Conservation (phyloP, 2,888 invertebrate species). For the Platerodrilus igneus region DNA sequence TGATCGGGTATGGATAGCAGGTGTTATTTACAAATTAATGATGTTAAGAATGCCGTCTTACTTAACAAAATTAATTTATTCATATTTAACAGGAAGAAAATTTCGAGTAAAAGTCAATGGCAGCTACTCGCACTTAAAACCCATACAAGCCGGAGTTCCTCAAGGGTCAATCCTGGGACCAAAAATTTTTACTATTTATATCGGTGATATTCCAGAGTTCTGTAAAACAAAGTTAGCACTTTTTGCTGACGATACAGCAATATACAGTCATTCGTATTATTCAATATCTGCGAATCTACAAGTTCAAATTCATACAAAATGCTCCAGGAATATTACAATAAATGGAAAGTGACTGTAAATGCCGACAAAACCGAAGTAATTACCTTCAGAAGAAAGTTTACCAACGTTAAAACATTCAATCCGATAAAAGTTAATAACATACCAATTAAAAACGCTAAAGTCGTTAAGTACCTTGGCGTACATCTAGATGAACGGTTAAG, state of each 20-base stretch:
- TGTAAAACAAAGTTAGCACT: slow-evolving; percentile 16
- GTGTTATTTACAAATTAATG: slow-evolving; percentile 35
- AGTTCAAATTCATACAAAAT: slow-evolving; percentile 23
- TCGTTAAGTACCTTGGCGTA: no score
- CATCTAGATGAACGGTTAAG: no score
- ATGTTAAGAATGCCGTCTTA: slow-evolving; percentile 22
- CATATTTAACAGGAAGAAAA: slow-evolving; percentile 29
- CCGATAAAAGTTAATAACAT: no score
- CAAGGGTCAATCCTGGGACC: slow-evolving; percentile 24
- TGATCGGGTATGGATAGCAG: slow-evolving; percentile 36
- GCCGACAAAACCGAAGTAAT: no score
- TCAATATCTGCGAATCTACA: slow-evolving; percentile 24
- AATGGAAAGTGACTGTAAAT: no score
- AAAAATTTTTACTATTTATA: slow-evolving; percentile 17
- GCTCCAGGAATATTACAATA: no score
- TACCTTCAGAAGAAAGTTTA: no score
- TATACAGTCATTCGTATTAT: slow-evolving; percentile 25
- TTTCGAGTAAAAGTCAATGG: slow-evolving; percentile 27
- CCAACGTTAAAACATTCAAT: no score
- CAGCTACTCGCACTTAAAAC: neutral
- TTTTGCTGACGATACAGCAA: slow-evolving; percentile 27
- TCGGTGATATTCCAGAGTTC: slow-evolving; percentile 24
- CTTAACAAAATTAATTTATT: slow-evolving; percentile 26
- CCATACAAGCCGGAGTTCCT: slow-evolving; percentile 20
- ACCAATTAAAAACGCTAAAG: no score